Base-by-base conservation (phyloP, 2,888 invertebrate genomes). In the Conchocele bisecta region DNA sequence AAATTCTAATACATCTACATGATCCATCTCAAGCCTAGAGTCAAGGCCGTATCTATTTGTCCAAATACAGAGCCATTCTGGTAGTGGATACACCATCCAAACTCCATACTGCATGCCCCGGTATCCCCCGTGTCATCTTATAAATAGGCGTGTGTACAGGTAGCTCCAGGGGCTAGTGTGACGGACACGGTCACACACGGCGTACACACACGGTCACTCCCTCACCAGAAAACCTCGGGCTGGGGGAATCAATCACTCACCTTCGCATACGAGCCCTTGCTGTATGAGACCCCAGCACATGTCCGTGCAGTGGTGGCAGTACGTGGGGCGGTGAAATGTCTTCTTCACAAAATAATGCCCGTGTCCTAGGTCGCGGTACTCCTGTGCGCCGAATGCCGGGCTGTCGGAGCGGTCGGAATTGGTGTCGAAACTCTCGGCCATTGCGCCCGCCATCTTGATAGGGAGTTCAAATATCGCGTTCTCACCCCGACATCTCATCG, bases 271-370 rank as follows among this genome's bases (percentile, higher is more conserved):
- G 94, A 96, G 98, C 93, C 99, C 99, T 94, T 98, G 98, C 93
- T 98, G 98, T 92, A 99, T 97, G 93, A 99, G 95, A 92, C 99
- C 98, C 99, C 99, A 99, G 91, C 99, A 95, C 95, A 98, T 96
- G 93, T 99, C 99, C 92, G 98, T 97, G 94, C 99, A 99, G 94
- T 98, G 98, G 94, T 99, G 99, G 94, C 99, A 99, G 94, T 98
- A 98, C 91, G 98, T 98, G 92, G 98, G 99, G 94, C 98, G 98
- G 94, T 99, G 99, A 94, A 99, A 99, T 93, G 98, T 98, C 94
- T 98, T 99, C 95, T 98, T 99, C 93, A 95, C 95, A 95, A 99
- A 99, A 94, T 96, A 97, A 94, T 99, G 99, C 92, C 97, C 97
- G 93, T 89, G 89, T 26, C 89, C 89, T 28, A 80, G 79, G 46